Evolutionary conservation across 2,797 vertebrate genomes (phyloP).

Genomic region (Coranthus polyacanthus): DNA sequence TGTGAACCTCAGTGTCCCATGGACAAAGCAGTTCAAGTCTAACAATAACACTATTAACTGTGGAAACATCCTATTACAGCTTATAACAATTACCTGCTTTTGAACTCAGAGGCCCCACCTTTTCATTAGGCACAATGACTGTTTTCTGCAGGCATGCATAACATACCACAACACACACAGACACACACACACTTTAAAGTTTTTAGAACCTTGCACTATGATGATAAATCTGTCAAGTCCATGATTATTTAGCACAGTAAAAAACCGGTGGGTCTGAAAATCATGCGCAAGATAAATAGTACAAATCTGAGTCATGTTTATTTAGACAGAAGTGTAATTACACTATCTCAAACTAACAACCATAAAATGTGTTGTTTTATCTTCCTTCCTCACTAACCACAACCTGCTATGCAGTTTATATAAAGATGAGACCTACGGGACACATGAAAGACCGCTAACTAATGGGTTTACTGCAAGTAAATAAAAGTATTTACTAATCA

Average conservation of each 20-base stretch:
- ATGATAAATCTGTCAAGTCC: background rate
- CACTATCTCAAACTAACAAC: background rate
- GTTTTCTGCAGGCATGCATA: slow-evolving; percentile 8
- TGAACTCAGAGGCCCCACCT: slow-evolving; percentile 45
- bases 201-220: background rate
- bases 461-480: background rate
- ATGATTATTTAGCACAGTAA: background rate
- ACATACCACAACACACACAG: slow-evolving; percentile 8
- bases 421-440: slow-evolving; percentile 14
- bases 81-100: slow-evolving; percentile 42
- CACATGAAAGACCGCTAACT: background rate
- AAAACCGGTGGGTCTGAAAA: background rate
- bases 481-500: background rate
- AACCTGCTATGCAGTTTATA: background rate
- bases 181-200: slow-evolving; percentile 7
- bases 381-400: background rate
- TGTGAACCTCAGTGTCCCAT: slow-evolving; percentile 7
- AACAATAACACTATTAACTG: slow-evolving; percentile 44
- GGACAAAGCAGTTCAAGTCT: slow-evolving; percentile 29
- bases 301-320: background rate
- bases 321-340: too few relatives aligned
- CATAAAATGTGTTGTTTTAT: slow-evolving; percentile 13
- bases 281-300: background rate
- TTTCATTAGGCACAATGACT: slow-evolving; percentile 55
- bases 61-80: slow-evolving; percentile 46